Base-by-base conservation (phyloP, 1,140 invertebrate species). In the Epicauta chinensis region DNA sequence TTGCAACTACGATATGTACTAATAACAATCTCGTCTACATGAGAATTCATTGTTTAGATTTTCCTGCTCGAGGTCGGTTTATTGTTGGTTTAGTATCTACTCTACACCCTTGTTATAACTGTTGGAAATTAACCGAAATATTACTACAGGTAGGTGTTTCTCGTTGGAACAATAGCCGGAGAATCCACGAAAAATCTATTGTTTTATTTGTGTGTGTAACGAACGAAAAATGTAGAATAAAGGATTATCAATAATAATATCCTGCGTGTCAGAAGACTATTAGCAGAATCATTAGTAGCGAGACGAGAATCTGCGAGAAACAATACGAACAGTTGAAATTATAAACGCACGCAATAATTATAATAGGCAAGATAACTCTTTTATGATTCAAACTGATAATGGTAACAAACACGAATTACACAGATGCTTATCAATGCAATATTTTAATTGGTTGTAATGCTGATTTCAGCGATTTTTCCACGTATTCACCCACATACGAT, bases 301-400 rank as follows among this genome's bases (percentile, higher is more conserved):
- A 29, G 16, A 14, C 37, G 38, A 49, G 46, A 49, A 49, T 49
- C 36, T 49, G 37, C 35, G 16, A 49, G 36, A 31, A 31, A 38
- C 37, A 45, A 47, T 43, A 53, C 41, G 42, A 46, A 30, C 29
- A 45, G 10, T 11, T 3, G 40, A 35, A 17, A 44, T 47, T 47
- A 47, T n/a, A 29, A 30, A 42, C 39, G 42, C 51, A 53, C 51
- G 51, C 51, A 32, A 53, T 35, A 41, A 53, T 42, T 42, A 46
- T 14, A 35, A 32, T 31, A 39, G 51, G 50, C 46, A 32, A 53
- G 42, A 53, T 53, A 47, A 53, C 51, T 47, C 51, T 47, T 49
- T 49, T 38, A 39, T 49, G 46, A 40, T 47, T 23, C n/a, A n/a
- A n/a, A n/a, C n/a, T n/a, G n/a, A n/a, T 23, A 5, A 23, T 7